Evolutionary conservation across 2,797 vertebrate species (phyloP).

Genomic region (Anomalospiza imberbis): DNA sequence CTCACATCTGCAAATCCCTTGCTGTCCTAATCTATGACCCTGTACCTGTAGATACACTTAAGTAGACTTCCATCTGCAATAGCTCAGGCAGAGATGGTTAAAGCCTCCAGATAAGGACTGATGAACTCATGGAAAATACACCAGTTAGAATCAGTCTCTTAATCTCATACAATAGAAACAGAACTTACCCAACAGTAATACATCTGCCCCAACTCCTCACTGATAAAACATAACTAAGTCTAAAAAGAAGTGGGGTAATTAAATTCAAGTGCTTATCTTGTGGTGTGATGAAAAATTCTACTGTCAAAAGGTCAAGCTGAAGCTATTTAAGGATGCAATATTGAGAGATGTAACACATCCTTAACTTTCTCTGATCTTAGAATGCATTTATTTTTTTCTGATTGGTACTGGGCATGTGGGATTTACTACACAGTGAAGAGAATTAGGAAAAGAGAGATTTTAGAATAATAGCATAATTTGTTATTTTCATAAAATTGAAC

Average conservation of each 20-base stretch:
- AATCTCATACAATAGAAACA: background rate
- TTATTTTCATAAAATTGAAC: background rate
- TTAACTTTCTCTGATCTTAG: background rate
- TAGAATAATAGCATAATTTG: background rate
- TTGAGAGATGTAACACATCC: background rate
- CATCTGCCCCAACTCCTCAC: background rate
- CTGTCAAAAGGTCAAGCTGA: background rate
- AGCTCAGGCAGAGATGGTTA: background rate
- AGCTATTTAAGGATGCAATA: background rate
- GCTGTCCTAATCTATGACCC: background rate
- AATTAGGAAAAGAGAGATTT: background rate
- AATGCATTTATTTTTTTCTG: background rate
- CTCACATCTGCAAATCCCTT: background rate
- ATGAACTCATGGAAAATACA: background rate
- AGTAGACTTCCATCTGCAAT: background rate
- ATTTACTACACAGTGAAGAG: background rate
- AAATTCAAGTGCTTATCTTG: background rate
- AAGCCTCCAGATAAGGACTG: background rate
- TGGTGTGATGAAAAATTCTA: background rate
- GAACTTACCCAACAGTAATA: background rate
- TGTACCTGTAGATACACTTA: background rate
- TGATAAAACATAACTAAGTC: background rate
- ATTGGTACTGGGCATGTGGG: background rate
- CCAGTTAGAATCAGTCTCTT: background rate
- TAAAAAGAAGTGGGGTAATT: background rate